phyloP scores from a whole-genome alignment of 2,797 vertebrate species.

The Steatocranus sp. region DNA sequence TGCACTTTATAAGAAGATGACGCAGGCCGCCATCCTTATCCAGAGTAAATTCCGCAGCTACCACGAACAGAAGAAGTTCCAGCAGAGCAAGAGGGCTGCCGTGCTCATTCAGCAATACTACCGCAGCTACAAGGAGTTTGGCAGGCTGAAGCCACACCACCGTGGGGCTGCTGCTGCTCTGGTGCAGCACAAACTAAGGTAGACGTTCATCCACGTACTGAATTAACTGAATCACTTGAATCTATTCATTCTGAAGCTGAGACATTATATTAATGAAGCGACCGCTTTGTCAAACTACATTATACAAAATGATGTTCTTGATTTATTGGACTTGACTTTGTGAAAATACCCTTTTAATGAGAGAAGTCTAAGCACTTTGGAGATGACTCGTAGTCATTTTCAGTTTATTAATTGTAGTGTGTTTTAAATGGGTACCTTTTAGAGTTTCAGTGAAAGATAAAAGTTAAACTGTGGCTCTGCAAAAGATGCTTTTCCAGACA shows the following conservation, averaged over 20 bases:
- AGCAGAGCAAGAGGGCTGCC: slow-evolving; percentile 95
- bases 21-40: slow-evolving; percentile 99
- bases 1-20: slow-evolving; percentile 99
- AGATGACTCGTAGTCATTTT: neutral
- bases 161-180: slow-evolving; percentile 81
- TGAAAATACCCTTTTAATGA: neutral
- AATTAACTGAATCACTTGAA: neutral
- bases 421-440: neutral
- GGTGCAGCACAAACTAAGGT: slow-evolving; percentile 97
- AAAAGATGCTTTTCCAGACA: neutral
- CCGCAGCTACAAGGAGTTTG: slow-evolving; percentile 94
- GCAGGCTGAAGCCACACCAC: slow-evolving; percentile 85
- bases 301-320: neutral
- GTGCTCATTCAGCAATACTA: slow-evolving; percentile 99
- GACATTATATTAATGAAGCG: neutral
- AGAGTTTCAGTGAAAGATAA: neutral
- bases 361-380: neutral
- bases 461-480: neutral
- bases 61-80: slow-evolving; percentile 96
- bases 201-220: neutral
- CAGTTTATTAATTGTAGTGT: neutral
- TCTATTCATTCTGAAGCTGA: neutral
- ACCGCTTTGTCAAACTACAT: neutral
- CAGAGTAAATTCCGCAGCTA: slow-evolving; percentile 99
- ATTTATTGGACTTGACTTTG: neutral